Conservation (phyloP, 2,888 invertebrate genomes). For the Orchesella flavescens region DNA sequence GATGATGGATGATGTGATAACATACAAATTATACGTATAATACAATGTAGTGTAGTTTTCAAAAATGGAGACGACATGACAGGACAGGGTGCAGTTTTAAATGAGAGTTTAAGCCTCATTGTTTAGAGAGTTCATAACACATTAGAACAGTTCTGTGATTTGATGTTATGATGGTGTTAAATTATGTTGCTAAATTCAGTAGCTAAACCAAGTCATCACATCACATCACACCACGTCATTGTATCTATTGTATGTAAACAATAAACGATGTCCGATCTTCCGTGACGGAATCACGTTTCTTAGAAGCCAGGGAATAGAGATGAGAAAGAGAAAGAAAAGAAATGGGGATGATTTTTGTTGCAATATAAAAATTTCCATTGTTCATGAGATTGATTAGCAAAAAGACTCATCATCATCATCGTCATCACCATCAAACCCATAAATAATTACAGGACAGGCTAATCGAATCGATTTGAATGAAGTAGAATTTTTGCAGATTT, state of each 20-base stretch:
- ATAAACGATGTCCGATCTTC: constrained; percentile 6
- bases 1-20: background rate
- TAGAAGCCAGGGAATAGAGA: too few species aligned
- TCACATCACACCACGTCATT: too few species aligned
- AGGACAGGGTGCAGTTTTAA: background rate
- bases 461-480: constrained; percentile 10
- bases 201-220: background rate
- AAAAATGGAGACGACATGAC: too few species aligned
- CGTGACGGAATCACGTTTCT: constrained; percentile 35
- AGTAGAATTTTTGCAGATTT: background rate
- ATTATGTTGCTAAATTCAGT: constrained; percentile 6
- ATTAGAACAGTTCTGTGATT: background rate
- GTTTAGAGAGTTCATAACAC: too few species aligned
- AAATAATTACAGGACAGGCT: constrained; percentile 42
- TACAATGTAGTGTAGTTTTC: too few species aligned
- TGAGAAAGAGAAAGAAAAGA: background rate
- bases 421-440: constrained; percentile 26
- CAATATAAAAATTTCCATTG: constrained; percentile 13
- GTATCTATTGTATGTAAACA: background rate
- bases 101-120: background rate
- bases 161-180: background rate
- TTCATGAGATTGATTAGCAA: constrained; percentile 23
- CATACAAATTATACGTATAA: too few species aligned
- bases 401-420: background rate
- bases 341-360: background rate